These are phyloP conservation scores for Leptopterna dolabrata DNA, from an alignment of 2,888 invertebrate species.

Conservation along the genomic window DNA sequence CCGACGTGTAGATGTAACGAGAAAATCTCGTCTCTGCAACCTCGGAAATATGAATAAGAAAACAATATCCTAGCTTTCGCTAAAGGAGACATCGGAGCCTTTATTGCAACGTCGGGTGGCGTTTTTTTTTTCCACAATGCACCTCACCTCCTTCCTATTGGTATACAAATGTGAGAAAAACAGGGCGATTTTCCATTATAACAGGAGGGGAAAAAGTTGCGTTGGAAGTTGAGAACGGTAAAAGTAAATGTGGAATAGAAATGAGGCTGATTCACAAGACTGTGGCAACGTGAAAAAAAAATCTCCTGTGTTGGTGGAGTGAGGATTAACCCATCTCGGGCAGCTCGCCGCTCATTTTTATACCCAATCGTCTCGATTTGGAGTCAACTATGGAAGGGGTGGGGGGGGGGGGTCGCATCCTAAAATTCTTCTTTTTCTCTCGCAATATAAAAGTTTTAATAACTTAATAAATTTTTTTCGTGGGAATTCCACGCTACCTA, in stretches of 20 bases:
- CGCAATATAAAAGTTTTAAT: background rate
- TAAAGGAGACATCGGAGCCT: background rate
- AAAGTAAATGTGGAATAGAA: slow-evolving; percentile 30
- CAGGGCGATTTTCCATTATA: slow-evolving; percentile 23
- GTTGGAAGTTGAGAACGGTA: slow-evolving; percentile 15
- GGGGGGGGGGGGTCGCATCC: background rate
- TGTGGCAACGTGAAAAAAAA: slow-evolving; percentile 1
- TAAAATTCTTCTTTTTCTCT: background rate
- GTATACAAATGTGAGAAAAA: slow-evolving; percentile 38
- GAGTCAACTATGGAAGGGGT: background rate
- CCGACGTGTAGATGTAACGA: background rate
- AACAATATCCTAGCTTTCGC: background rate
- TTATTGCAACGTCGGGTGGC: background rate
- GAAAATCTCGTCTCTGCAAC: background rate
- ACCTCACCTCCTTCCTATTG: background rate
- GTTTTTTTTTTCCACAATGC: background rate
- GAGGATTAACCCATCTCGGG: background rate
- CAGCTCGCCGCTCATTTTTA: background rate
- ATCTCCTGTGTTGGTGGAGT: background rate
- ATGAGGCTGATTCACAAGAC: slow-evolving; percentile 6
- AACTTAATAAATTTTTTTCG: background rate
- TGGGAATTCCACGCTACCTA: background rate
- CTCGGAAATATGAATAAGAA: background rate
- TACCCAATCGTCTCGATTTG: background rate
- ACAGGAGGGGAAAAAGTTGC: background rate